These are phyloP conservation scores for Falco naumanni DNA, from an alignment of 2,797 vertebrate genomes.

Conservation along the genomic window DNA sequence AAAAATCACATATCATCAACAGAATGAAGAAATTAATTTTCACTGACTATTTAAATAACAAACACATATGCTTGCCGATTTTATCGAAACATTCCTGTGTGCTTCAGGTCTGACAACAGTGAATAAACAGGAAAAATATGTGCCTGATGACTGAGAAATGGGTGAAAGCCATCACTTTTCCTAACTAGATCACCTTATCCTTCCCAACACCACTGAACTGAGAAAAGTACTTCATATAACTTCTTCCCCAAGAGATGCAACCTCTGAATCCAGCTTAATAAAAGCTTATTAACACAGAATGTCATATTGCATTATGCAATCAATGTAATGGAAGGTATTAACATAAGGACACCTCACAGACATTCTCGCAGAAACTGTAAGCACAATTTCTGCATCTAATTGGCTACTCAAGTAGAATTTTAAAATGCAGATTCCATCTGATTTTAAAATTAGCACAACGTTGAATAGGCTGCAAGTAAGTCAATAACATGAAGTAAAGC, in stretches of 20 bases:
- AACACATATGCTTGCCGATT: background rate
- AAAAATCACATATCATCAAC: background rate
- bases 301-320: background rate
- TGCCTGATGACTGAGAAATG: background rate
- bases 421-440: constrained; percentile 11
- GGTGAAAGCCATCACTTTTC: background rate
- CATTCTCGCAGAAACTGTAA: background rate
- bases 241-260: background rate
- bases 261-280: constrained; percentile 21
- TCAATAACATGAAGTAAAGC: constrained; percentile 4
- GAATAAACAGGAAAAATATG: background rate
- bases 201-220: background rate
- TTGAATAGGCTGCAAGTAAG: background rate
- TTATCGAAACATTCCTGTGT: background rate
- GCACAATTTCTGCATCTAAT: constrained; percentile 14
- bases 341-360: background rate
- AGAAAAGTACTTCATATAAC: background rate
- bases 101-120: background rate
- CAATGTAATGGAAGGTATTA: background rate
- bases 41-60: background rate
- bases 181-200: background rate
- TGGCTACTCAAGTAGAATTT: constrained; percentile 25
- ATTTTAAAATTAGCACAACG: constrained; percentile 31
- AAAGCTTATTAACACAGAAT: constrained; percentile 31
- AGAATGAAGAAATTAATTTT: background rate